Evolutionary conservation across 2,797 vertebrate species (phyloP), one percentile per base, ranked within the genome.

Genomic region (Intellagama lesueurii): DNA sequence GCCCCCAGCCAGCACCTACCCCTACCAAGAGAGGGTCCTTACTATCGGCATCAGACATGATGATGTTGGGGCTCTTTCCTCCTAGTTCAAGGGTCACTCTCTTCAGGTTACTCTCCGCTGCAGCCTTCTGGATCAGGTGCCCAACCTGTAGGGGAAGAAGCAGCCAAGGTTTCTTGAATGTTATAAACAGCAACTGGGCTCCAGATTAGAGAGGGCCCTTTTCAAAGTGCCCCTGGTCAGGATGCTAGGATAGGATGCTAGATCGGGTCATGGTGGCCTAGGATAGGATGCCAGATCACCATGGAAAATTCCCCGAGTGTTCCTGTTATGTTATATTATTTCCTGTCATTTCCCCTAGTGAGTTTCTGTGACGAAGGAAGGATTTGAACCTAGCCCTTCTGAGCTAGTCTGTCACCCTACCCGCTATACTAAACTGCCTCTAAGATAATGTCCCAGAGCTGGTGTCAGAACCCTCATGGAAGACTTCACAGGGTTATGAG

Each of bases 41-140:
- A 99, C 99, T 97, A 90, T 99, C 96, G 0, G 98, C 98, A 28
- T 99, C 99, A 1, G 99, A 98, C 95, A 99, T 92, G 96, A 99
- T 97, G 89, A 99, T 99, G 16, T 99, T 99, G 0, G 99, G 99
- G 92, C 99, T 99, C 96, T 99, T 99, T 11, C 99, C 99, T 70
- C 99, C 99, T 0, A 99, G 98, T 94, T 99, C 99, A 94, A 99
- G 96, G 0, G 99, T 99, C 90, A 99, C 98, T 88, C 96, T 98
- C 96, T 99, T 99, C 90, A 99, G 96, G 95, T 99, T 99, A 87
- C 98, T 99, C 90, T 79, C 97, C 47, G 98, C 98, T 3, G 99
- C 97, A 1, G 99, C 98, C 91, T 98, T 96, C 94, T 99, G 98
- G 95, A 99, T 98, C 17, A 98, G 96, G 85, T 98, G 98, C 79